A percentile compares a stretch with the other conserved stretches of the same genome.
Evolutionary conservation across 2,113 vertebrate genomes (phyloP).

Genomic region (Narcine bancroftii): DNA sequence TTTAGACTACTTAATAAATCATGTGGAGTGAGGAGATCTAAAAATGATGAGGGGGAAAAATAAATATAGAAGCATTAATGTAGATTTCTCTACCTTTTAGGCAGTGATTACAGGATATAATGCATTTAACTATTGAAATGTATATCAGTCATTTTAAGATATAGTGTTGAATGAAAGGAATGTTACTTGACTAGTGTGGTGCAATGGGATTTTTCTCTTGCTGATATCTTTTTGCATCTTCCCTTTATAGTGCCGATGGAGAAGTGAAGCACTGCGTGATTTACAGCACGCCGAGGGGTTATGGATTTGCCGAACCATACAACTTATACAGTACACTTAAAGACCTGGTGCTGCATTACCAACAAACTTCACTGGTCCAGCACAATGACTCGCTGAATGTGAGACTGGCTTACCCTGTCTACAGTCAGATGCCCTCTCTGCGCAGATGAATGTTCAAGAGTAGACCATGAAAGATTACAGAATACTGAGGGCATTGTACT

Average conservation of each 20-base stretch:
- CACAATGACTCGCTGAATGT: conserved; percentile 93
- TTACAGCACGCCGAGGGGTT: conserved; percentile 85
- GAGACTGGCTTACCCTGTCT: conserved; percentile 81
- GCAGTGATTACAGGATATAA: neutral
- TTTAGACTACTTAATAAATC: neutral
- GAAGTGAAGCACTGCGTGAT: conserved; percentile 95
- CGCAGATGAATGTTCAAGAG: conserved; percentile 66
- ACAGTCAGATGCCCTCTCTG: conserved; percentile 72
- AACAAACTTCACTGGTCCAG: conserved; percentile 84
- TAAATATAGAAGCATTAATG: neutral
- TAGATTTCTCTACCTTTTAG: neutral
- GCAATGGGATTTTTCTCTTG: conserved; percentile 41
- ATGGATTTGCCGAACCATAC: conserved; percentile 88
- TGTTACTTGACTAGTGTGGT: neutral
- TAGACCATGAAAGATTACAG: conserved; percentile 41
- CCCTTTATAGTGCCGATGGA: conserved; percentile 69
- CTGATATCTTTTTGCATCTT: conserved; percentile 40
- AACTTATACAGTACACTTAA: conserved; percentile 84
- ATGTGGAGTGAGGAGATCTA: neutral
- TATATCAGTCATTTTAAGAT: neutral
- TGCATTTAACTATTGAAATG: neutral
- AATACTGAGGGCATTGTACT: conserved; percentile 86
- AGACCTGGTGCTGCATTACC: conserved; percentile 93
- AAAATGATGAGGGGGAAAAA: neutral
- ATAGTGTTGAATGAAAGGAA: neutral